phyloP scores from a whole-genome alignment of 2,113 vertebrate genomes.

The Lutjanus erythropterus region DNA sequence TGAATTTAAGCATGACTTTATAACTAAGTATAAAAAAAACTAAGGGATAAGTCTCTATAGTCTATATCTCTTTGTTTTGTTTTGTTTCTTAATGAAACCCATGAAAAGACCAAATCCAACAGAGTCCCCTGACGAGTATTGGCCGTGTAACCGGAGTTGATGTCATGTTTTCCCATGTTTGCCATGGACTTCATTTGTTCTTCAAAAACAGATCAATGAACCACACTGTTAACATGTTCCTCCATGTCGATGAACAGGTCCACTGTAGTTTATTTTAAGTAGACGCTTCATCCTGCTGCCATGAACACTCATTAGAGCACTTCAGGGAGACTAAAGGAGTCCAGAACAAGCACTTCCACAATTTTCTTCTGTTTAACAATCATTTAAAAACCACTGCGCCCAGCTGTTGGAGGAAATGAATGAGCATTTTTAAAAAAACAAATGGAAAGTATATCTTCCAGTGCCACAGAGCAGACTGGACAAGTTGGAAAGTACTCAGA shows the following conservation, averaged over 20 bases:
- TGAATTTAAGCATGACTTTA: no score
- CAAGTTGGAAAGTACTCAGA: background rate
- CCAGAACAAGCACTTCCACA: background rate
- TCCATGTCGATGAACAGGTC: background rate
- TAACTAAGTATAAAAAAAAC: no score
- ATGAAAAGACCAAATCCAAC: background rate
- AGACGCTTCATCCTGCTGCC: background rate
- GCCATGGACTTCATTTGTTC: background rate
- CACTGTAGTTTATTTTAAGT: background rate
- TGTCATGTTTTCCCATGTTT: no score
- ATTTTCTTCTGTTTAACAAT: background rate
- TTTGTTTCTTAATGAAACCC: no score
- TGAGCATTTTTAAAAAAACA: background rate
- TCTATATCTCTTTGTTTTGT: no score
- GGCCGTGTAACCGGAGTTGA: background rate
- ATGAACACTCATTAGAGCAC: background rate
- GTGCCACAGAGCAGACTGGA: background rate
- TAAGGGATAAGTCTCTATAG: no score
- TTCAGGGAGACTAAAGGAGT: background rate
- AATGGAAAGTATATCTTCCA: background rate
- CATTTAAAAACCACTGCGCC: background rate
- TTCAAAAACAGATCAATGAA: background rate
- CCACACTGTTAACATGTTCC: background rate
- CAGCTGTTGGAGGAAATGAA: background rate
- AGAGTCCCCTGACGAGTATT: background rate